These are phyloP conservation scores for Datnioides undecimradiatus DNA, from an alignment of 2,113 vertebrate genomes.

Conservation along the genomic window DNA sequence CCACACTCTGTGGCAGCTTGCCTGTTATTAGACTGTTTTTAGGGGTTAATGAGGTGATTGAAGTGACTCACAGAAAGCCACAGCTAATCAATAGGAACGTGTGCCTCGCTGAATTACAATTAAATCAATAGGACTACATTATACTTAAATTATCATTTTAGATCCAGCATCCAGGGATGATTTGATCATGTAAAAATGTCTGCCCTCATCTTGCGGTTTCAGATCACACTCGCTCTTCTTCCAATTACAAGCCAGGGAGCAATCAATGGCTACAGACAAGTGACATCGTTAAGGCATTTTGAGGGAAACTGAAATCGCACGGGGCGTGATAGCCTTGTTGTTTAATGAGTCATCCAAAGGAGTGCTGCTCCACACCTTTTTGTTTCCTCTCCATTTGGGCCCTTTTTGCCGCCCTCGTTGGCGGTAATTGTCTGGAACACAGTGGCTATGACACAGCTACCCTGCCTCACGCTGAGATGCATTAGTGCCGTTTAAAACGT, in stretches of 20 bases:
- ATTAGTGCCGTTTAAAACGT: constrained; percentile 58
- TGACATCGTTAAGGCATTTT: constrained; percentile 61
- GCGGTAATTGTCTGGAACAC: constrained; percentile 64
- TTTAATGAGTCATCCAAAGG: constrained; percentile 69
- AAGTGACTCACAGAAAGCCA: constrained; percentile 33
- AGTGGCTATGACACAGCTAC: constrained; percentile 32
- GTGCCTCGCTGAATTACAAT: constrained; percentile 41
- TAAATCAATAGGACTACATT: constrained; percentile 57
- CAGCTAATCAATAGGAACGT: constrained; percentile 48
- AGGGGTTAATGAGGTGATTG: constrained; percentile 49
- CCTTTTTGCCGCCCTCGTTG: constrained; percentile 9
- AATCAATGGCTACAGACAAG: constrained; percentile 62
- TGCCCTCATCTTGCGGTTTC: constrained; percentile 34
- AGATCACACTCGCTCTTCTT: constrained; percentile 51
- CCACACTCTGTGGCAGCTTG: constrained; percentile 1
- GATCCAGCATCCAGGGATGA: constrained; percentile 14
- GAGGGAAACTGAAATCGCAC: constrained; percentile 53
- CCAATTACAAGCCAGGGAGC: constrained; percentile 49
- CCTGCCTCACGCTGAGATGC: constrained; percentile 51
- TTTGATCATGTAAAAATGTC: constrained; percentile 49
- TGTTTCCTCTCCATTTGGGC: constrained; percentile 52
- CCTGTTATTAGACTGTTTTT: constrained; percentile 36
- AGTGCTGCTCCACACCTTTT: constrained; percentile 61
- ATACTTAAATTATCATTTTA: constrained; percentile 51
- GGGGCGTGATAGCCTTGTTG: constrained; percentile 41